Evolutionary conservation across 2,797 vertebrate genomes (phyloP), one percentile per base, ranked within the genome.

Genomic region (Chanos chanos): DNA sequence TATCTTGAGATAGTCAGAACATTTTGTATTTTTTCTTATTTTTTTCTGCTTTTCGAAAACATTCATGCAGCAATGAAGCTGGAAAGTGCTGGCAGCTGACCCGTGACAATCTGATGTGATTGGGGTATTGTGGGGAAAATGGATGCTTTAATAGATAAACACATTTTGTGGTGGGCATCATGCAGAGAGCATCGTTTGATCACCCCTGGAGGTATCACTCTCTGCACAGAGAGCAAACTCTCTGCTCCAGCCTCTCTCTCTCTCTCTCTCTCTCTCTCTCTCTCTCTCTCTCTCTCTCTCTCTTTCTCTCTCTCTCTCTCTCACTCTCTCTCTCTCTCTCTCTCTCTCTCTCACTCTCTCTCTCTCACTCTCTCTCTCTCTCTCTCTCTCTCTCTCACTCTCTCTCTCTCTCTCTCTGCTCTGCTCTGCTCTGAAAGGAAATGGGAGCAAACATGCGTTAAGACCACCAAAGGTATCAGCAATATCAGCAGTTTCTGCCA

Each of bases 71-170:
- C 67, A 72, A 68, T 64, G 64, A 52, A 66, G 74, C 44, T 31
- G 53, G 60, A 74, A 64, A 74, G 74, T 74, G 72, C 74, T 64
- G 71, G 72, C 64, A 72, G 74, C 74, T 74, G 72, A 74, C 72
- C 72, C 61, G 64, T 71, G 68, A 74, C 74, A 74, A 74, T 74
- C 64, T 36, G 41, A 13, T 37, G 56, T 68, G 72, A 74, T 70
- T 71, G 56, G 44, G 64, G 51, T 60, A 67, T 68, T 74, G 72
- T 70, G 33, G 65, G 39, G 61, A 63, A 63, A 63, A 59, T 64
- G 71, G 67, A 48, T 34, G 51, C 68, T 16, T 24, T 36, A 58
- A 52, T 66, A 66, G 54, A 48, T 66, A 66, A 66, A 58, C 63
- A 58, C 63, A n/a, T n/a, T n/a, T n/a, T n/a, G n/a, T n/a, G n/a